Base-by-base conservation (phyloP, 2,888 invertebrate genomes). In the Ypsolopha sequella region DNA sequence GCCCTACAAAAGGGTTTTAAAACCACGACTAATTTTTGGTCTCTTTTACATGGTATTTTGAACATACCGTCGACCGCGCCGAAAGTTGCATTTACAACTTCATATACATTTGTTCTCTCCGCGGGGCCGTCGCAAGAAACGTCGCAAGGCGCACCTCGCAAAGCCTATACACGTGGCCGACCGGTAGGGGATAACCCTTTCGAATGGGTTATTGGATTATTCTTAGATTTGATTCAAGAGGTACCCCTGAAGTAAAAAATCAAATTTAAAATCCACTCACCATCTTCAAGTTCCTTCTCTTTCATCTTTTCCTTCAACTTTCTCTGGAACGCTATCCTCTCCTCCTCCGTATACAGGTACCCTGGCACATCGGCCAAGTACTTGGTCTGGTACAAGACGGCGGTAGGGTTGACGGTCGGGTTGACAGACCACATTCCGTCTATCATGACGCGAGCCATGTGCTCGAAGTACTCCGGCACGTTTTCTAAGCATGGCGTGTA, bases 401-500 rank as follows among this genome's bases (percentile, higher is more conserved):
- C 71, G 0, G 75, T 70, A 0, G 64, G 52, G 41, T 90, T 81
- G 6, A 92, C 77, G 0, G 93, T 76, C 38, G 92, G 92, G 68
- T 91, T 91, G 44, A 92, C 76, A 4, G 88, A 88, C 91, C 91
- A 92, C 66, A 95, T 73, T 0, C 93, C 93, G 48, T 91, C 82
- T 1, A 94, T 67, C 63, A 95, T 76, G 1, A 90, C 88, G 0
- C 79, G 71, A 0, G 92, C 82, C 90, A 93, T 91, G 58, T 88
- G 75, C 50, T 90, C 78, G 71, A 93, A 95, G 51, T 91, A 84
- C 43, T 90, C 78, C 0, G 88, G 88, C 2, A 89, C 89, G 45
- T 88, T 80, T 50, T 87, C 84, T 8, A 94, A 66, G 35, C 87
- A 84, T 0, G 93, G 93, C 7, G 86, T 80, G 63, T 88, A 92